phyloP scores from a whole-genome alignment of 2,888 invertebrate species.

The Lordiphosa fenestrarum region DNA sequence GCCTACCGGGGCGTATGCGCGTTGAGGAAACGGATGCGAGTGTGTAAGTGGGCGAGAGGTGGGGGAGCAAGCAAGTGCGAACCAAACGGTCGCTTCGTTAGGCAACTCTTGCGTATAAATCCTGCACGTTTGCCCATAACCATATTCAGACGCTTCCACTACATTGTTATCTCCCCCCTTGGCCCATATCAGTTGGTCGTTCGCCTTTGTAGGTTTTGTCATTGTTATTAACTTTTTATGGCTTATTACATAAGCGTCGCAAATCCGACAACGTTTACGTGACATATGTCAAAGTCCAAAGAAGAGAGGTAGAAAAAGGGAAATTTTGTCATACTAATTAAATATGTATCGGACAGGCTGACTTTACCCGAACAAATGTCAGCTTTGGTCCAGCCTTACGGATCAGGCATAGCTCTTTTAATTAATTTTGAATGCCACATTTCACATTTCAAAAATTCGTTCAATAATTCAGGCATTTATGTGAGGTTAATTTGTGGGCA shows the following conservation, averaged over 20 bases:
- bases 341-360: constrained; percentile 34
- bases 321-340: constrained; percentile 55
- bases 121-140: constrained; percentile 71
- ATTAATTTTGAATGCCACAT: not conserved
- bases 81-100: constrained; percentile 52
- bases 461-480: too few species aligned
- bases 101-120: constrained; percentile 55
- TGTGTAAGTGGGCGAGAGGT: constrained; percentile 11
- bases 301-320: not conserved
- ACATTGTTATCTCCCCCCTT: constrained; percentile 34
- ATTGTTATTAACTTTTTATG: constrained; percentile 74
- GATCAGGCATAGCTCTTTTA: too few species aligned
- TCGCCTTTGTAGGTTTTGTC: constrained; percentile 50
- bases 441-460: constrained; percentile 13
- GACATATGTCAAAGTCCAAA: constrained; percentile 43
- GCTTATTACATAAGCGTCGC: constrained; percentile 69
- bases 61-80: constrained; percentile 17
- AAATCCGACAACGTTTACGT: constrained; percentile 63
- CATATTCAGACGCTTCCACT: constrained; percentile 50
- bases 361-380: not conserved
- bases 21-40: constrained; percentile 38
- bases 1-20: constrained; percentile 67
- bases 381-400: not conserved
- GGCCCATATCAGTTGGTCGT: constrained; percentile 30
- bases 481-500: constrained; percentile 4